Percentiles rank a stretch among this genome's conserved stretches.
Conservation (phyloP, 2,113 vertebrate genomes). For the Phoxinus phoxinus region DNA sequence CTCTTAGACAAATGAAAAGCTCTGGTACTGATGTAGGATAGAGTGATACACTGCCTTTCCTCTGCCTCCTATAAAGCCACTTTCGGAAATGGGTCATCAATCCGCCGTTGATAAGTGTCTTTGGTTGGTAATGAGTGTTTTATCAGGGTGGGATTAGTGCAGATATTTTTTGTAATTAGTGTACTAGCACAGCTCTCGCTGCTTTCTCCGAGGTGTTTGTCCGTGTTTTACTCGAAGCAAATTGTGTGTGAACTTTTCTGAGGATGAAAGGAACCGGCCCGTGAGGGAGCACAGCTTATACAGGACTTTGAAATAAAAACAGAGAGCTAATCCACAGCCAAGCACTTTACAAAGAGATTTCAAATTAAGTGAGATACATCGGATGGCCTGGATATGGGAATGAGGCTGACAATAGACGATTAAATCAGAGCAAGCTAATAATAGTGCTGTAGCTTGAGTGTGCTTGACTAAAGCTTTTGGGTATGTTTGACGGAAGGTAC, state of each 20-base stretch:
- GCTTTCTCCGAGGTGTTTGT: slow-evolving; percentile 69
- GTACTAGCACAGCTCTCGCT: slow-evolving; percentile 76
- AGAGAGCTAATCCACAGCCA: slow-evolving; percentile 43
- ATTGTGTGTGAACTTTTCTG: slow-evolving; percentile 67
- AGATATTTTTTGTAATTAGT: slow-evolving; percentile 79
- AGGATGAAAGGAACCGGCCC: slow-evolving; percentile 64
- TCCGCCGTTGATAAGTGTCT: slow-evolving; percentile 81
- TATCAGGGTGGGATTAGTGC: slow-evolving; percentile 77
- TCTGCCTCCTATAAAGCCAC: slow-evolving; percentile 73
- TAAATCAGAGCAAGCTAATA: slow-evolving; percentile 36
- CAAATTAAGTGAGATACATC: slow-evolving; percentile 43
- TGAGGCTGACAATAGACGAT: slow-evolving; percentile 20
- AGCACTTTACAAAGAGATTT: slow-evolving; percentile 35
- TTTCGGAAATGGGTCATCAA: slow-evolving; percentile 80
- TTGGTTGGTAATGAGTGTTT: slow-evolving; percentile 78
- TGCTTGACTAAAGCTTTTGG: slow-evolving; percentile 5
- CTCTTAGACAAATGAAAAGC: slow-evolving; percentile 78
- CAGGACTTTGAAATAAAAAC: slow-evolving; percentile 24
- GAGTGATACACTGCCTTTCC: slow-evolving; percentile 72
- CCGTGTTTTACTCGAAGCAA: slow-evolving; percentile 36
- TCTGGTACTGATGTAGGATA: slow-evolving; percentile 73
- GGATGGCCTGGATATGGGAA: slow-evolving; percentile 38
- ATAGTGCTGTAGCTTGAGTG: background rate
- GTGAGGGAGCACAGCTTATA: slow-evolving; percentile 31
- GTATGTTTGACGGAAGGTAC: background rate